phyloP scores from a whole-genome alignment of 2,797 vertebrate species.

The Acomys russatus region DNA sequence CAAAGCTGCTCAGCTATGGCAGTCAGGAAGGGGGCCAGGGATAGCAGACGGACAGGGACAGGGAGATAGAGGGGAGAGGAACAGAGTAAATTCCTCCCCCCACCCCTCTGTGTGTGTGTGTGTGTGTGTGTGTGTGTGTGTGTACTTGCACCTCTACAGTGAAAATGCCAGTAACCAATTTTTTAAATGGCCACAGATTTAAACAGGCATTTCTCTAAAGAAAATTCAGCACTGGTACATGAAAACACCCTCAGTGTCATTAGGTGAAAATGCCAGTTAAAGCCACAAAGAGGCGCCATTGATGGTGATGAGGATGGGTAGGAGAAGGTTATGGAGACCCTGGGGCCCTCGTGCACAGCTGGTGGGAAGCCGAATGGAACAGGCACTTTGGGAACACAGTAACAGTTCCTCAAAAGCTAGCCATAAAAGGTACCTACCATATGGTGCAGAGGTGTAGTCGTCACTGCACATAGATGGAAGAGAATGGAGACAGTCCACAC shows the following conservation, averaged over 20 bases:
- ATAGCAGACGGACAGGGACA: no score
- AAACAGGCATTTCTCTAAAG: slow-evolving; percentile 8
- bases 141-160: background rate
- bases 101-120: background rate
- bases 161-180: background rate
- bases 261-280: background rate
- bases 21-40: background rate
- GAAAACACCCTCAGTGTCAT: background rate
- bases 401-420: background rate
- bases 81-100: background rate
- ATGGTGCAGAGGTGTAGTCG: background rate
- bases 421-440: background rate
- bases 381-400: background rate
- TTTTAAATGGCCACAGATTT: slow-evolving; percentile 15
- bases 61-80: background rate
- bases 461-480: background rate
- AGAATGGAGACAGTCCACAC: background rate
- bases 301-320: background rate
- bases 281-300: background rate
- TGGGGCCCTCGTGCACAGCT: background rate
- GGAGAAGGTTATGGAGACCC: background rate
- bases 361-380: background rate
- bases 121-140: no score
- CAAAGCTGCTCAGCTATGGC: background rate
- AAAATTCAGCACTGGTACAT: background rate